These are phyloP conservation scores for Chloromyia formosa DNA, from an alignment of 2,888 invertebrate species.

Conservation along the genomic window DNA sequence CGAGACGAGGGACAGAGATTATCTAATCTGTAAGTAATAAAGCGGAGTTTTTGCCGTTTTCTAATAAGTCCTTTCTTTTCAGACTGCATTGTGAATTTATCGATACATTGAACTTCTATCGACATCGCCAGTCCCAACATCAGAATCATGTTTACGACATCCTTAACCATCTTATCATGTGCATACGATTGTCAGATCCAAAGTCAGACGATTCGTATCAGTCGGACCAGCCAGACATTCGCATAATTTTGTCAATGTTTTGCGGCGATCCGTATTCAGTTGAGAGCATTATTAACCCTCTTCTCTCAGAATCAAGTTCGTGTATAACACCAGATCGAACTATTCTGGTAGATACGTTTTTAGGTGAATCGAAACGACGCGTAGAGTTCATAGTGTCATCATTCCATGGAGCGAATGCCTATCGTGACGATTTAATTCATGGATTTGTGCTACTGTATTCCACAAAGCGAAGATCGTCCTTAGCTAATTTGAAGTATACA, in stretches of 20 bases:
- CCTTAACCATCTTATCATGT: constrained; percentile 63
- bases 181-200: constrained; percentile 61
- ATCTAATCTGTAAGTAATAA: constrained; percentile 76
- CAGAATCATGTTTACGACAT: constrained; percentile 64
- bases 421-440: constrained; percentile 90
- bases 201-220: constrained; percentile 62
- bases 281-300: constrained; percentile 87
- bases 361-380: constrained; percentile 88
- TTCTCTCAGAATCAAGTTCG: constrained; percentile 86
- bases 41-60: neutral
- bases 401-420: constrained; percentile 93
- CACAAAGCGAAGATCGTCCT: constrained; percentile 91
- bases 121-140: constrained; percentile 61
- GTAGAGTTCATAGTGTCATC: constrained; percentile 92
- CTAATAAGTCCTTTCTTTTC: neutral
- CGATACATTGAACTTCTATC: constrained; percentile 56
- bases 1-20: constrained; percentile 90
- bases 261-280: constrained; percentile 94
- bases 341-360: constrained; percentile 89
- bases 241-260: constrained; percentile 95
- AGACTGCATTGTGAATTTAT: constrained; percentile 63
- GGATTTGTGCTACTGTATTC: constrained; percentile 96
- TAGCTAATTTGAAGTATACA: constrained; percentile 87
- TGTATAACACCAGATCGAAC: constrained; percentile 76
- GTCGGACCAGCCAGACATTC: constrained; percentile 64